Conservation (phyloP, 2,113 vertebrate genomes). For the Mesembrinibis cayennensis region DNA sequence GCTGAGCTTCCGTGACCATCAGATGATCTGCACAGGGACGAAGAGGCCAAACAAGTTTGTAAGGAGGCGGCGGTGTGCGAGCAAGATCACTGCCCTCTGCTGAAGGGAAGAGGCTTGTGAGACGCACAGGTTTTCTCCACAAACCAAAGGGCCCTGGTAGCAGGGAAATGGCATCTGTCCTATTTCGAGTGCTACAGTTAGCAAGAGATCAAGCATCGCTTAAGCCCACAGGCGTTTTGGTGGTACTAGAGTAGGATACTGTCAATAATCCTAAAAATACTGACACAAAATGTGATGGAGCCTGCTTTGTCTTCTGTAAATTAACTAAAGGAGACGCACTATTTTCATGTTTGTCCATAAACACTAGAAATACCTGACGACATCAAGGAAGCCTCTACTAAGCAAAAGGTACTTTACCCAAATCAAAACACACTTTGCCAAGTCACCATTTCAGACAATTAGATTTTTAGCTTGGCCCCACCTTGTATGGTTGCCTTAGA, state of each 20-base stretch:
- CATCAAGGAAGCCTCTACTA: not conserved
- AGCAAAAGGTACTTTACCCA: not conserved
- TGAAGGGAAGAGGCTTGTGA: not conserved
- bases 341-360: not conserved
- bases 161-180: not conserved
- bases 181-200: not conserved
- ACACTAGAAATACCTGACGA: not conserved
- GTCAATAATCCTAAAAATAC: not conserved
- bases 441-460: not conserved
- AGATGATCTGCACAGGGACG: not conserved
- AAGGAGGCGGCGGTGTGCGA: not conserved
- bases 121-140: not conserved
- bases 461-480: not conserved
- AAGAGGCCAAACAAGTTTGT: not conserved
- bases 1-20: not conserved
- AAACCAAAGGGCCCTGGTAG: not conserved
- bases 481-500: not conserved
- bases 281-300: not conserved
- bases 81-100: constrained; percentile 49
- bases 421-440: not conserved
- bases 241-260: not conserved
- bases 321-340: not conserved
- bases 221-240: not conserved
- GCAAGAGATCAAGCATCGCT: not conserved
- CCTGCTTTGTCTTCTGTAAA: not conserved